Evolutionary conservation across 2,797 vertebrate species (phyloP).

Genomic region (Lacerta agilis): DNA sequence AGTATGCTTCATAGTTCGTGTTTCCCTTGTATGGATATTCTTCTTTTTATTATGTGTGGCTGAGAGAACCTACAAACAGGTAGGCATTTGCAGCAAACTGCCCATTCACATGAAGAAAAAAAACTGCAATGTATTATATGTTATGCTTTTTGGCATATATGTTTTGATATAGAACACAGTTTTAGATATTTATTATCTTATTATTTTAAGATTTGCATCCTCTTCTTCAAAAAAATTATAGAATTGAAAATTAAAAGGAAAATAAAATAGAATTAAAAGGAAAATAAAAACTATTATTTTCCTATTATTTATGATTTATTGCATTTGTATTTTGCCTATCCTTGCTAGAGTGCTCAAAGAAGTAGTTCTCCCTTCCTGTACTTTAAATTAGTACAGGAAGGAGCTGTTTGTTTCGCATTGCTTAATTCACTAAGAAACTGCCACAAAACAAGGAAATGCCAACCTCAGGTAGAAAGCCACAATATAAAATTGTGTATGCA

Average conservation of each 20-base stretch:
- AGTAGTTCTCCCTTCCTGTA: neutral
- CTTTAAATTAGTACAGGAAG: neutral
- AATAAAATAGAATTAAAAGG: neutral
- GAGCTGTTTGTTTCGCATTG: neutral
- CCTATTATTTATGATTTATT: neutral
- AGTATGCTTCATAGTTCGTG: constrained; percentile 92
- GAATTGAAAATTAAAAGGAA: neutral
- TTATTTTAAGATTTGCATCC: neutral
- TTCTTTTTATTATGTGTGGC: constrained; percentile 98
- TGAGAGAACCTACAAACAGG: constrained; percentile 98
- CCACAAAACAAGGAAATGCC: too few species aligned
- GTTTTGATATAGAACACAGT: too few species aligned
- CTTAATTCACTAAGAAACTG: neutral
- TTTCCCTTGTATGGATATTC: constrained; percentile 97
- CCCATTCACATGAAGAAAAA: neutral
- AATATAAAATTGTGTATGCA: too few species aligned
- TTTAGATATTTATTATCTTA: neutral
- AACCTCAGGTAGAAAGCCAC: too few species aligned
- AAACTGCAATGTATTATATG: neutral
- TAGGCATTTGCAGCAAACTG: constrained; percentile 65
- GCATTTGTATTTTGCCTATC: neutral
- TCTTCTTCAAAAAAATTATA: neutral
- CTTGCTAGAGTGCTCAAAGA: neutral
- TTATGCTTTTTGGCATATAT: neutral
- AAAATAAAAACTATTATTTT: too few species aligned